phyloP scores from a whole-genome alignment of 2,888 invertebrate genomes.

The Nomada fucata region DNA sequence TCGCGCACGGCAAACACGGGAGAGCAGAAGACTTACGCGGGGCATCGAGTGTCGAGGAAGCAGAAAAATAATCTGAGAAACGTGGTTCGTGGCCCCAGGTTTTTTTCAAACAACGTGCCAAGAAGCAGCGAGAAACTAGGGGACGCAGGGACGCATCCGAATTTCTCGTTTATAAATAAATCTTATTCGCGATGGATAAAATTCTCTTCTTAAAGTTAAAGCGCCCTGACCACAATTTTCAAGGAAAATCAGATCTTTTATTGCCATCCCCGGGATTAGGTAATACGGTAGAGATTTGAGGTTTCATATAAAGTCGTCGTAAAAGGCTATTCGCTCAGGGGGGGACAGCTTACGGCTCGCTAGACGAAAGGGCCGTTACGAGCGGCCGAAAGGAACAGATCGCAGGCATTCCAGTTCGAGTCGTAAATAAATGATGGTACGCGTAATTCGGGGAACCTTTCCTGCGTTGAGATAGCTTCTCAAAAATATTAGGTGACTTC shows the following conservation, averaged over 20 bases:
- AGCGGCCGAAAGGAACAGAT: conserved; percentile 18
- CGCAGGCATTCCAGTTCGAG: conserved; percentile 24
- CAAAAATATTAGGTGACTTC: conserved; percentile 55
- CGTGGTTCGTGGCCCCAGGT: too few species aligned
- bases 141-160: too few species aligned
- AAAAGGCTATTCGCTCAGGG: conserved; percentile 1
- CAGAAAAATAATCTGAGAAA: conserved; percentile 35
- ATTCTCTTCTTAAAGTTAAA: too few species aligned
- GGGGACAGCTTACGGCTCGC: neutral
- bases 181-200: too few species aligned
- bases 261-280: conserved; percentile 11
- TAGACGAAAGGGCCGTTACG: neutral
- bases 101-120: neutral
- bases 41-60: conserved; percentile 34
- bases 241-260: conserved; percentile 5
- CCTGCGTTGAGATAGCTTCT: conserved; percentile 38
- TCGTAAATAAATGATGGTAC: conserved; percentile 62
- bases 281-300: conserved; percentile 5
- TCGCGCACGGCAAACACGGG: neutral
- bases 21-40: too few species aligned
- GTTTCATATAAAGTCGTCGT: conserved; percentile 25
- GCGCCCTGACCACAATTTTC: neutral
- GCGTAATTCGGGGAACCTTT: conserved; percentile 51
- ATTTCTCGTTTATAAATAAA: too few species aligned
- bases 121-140: neutral